Conservation (phyloP, 2,797 vertebrate species). For the Poecilia gillii region DNA sequence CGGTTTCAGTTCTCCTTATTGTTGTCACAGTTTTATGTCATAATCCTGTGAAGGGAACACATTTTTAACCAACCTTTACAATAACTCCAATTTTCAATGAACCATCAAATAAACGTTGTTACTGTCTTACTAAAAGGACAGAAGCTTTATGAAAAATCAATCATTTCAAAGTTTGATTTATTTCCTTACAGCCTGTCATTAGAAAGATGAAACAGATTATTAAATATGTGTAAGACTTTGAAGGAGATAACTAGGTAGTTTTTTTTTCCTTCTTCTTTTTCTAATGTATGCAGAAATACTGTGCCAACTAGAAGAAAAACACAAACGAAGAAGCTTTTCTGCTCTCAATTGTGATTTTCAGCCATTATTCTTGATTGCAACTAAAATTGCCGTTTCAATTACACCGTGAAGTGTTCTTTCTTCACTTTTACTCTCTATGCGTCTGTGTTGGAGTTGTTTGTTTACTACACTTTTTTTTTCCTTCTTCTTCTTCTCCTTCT, state of each 20-base stretch:
- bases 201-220: background rate
- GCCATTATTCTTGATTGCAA: conserved; percentile 5
- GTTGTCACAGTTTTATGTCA: background rate
- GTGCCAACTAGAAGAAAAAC: background rate
- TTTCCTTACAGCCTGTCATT: background rate
- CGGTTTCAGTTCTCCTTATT: background rate
- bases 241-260: background rate
- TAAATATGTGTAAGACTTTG: background rate
- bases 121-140: background rate
- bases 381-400: background rate
- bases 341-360: background rate
- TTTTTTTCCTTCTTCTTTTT: background rate
- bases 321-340: background rate
- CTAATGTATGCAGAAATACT: background rate
- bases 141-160: background rate
- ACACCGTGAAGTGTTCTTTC: background rate
- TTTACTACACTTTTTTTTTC: background rate
- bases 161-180: background rate
- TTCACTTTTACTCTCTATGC: background rate
- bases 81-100: background rate
- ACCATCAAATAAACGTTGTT: background rate
- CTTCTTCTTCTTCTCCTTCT: background rate
- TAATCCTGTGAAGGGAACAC: background rate
- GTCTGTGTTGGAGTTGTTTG: background rate
- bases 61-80: background rate